Conservation (phyloP, 1,140 invertebrate species). For the Polyergus mexicanus region DNA sequence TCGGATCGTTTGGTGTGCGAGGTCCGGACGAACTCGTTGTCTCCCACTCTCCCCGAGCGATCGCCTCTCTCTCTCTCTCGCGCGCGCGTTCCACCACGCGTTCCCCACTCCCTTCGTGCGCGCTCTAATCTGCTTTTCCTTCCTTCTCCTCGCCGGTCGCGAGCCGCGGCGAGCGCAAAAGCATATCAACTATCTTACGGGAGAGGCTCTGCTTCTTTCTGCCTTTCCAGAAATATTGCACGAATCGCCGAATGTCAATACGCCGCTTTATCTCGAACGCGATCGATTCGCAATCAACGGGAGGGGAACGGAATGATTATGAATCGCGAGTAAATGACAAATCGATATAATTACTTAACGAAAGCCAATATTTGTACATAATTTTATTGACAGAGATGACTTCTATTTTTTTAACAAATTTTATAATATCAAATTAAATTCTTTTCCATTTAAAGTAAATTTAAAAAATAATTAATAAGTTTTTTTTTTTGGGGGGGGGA, state of each 20-base stretch:
- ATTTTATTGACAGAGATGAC: not conserved
- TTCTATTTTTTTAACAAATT: not conserved
- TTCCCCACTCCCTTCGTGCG: slow-evolving; percentile 28
- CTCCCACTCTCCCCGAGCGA: slow-evolving; percentile 74
- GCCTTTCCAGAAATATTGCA: not conserved
- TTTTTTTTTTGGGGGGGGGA: not conserved
- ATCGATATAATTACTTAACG: not conserved
- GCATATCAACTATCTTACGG: slow-evolving; percentile 32
- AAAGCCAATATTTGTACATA: not conserved
- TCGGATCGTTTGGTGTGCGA: slow-evolving; percentile 80
- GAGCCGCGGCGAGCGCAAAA: slow-evolving; percentile 38
- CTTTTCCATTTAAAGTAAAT: not conserved
- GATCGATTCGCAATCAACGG: not conserved
- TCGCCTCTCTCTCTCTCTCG: slow-evolving; percentile 68
- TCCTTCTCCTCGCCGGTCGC: slow-evolving; percentile 23
- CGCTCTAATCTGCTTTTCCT: slow-evolving; percentile 71
- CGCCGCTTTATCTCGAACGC: slow-evolving; percentile 21
- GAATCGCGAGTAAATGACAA: not conserved
- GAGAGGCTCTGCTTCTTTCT: slow-evolving; percentile 8
- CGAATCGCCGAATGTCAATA: slow-evolving; percentile 25
- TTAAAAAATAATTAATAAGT: not conserved
- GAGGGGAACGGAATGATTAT: not conserved
- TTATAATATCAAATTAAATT: not conserved
- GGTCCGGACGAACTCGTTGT: slow-evolving; percentile 69
- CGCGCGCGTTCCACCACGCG: slow-evolving; percentile 66